A percentile compares a stretch with the other conserved stretches of the same genome.
Conservation (phyloP, 2,113 vertebrate genomes). For the Pithys albifrons region DNA sequence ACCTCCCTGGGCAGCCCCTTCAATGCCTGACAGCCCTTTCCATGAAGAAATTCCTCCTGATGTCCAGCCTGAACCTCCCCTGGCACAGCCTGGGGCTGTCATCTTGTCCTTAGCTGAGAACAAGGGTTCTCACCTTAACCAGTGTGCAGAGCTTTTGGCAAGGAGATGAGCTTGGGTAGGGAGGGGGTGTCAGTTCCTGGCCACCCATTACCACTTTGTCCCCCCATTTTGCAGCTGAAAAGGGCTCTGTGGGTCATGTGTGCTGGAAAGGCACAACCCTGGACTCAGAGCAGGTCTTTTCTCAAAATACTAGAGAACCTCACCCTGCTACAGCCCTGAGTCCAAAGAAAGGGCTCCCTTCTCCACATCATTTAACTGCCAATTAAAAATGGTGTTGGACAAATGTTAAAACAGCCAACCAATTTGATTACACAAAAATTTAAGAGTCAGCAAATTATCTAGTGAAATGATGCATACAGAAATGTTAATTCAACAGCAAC, state of each 20-base stretch:
- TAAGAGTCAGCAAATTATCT: conserved; percentile 45
- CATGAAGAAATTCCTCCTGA: background rate
- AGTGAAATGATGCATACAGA: conserved; percentile 24
- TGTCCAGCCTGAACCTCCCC: background rate
- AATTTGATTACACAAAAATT: conserved; percentile 34
- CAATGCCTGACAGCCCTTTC: background rate
- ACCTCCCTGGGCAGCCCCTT: background rate
- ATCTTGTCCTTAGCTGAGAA: background rate
- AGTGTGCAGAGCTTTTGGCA: fast-evolving
- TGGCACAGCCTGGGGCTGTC: background rate
- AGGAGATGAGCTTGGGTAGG: background rate
- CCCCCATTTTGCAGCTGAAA: background rate
- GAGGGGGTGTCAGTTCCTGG: background rate
- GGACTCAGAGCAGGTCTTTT: background rate
- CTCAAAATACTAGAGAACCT: background rate
- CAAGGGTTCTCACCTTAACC: background rate
- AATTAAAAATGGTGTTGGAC: conserved; percentile 8
- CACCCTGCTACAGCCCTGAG: background rate
- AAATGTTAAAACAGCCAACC: background rate
- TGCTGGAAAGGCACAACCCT: background rate
- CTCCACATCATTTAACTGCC: background rate
- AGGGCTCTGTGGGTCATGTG: background rate
- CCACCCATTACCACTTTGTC: background rate
- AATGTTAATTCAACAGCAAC: conserved; percentile 35
- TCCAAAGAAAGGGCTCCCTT: background rate